Evolutionary conservation across 2,797 vertebrate genomes (phyloP), one percentile per base, ranked within the genome.

Genomic region (Halcyon badia): DNA sequence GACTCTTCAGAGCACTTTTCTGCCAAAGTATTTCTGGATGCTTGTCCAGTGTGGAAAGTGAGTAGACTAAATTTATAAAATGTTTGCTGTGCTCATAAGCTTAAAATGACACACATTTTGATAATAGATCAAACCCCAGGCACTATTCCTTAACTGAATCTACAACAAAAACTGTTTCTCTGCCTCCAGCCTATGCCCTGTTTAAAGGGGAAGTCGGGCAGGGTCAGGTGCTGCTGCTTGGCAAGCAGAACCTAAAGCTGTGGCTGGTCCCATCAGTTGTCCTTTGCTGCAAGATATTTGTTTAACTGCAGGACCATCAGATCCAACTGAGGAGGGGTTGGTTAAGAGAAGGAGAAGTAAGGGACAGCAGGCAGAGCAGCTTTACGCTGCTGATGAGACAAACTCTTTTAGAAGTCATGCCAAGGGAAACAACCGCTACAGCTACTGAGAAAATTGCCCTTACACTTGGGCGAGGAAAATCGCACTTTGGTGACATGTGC

Each of bases 381-480:
- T 77, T 73, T 52, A 79, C 49, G n/a, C 33, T 88, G 72, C 49
- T 72, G 64, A 35, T 83, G 41, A 93, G 65, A 78, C 25, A 94
- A 56, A 90, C 62, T 39, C 44, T 77, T 93, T 73, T 70, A 83
- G 25, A 87, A 94, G 41, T 46, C 20, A 10, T 79, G 83, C 58
- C 91, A 89, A 92, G 80, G 72, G 58, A 95, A 95, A 80, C 87
- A 83, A 31, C n/a, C 19, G 33, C 69, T 93, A 83, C 62, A 82
- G 64, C 72, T 97, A 57, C 69, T 86, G 88, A 88, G 68, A 96
- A 95, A 86, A 92, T 92, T 82, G 58, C 52, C 39, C 14, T 61
- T 87, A 54, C 3, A 0, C 46, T 62, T 39, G 13, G 11, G 28
- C 14, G 10, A 52, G 58, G 39, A 82, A 95, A 78, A 89, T 75